Conservation (phyloP, 2,888 invertebrate genomes). For the Xylophagus ater region DNA sequence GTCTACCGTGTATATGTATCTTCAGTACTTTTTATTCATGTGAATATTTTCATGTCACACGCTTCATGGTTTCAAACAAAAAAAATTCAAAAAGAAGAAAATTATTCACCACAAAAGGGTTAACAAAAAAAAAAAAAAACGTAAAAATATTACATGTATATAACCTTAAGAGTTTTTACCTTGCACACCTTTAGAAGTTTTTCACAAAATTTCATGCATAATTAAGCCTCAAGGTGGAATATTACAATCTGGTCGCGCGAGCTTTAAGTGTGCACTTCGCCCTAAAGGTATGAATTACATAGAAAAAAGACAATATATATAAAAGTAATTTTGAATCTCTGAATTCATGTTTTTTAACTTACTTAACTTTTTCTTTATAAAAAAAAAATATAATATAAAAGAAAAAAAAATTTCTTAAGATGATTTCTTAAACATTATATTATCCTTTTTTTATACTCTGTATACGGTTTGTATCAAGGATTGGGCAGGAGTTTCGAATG, state of each 20-base stretch:
- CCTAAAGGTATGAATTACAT: slow-evolving; percentile 4
- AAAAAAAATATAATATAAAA: no score
- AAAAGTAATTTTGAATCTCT: no score
- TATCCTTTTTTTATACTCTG: no score
- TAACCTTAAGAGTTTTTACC: slow-evolving; percentile 9
- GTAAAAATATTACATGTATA: no score
- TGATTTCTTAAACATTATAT: no score
- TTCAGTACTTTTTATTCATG: slow-evolving; percentile 1
- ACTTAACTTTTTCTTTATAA: slow-evolving; percentile 11
- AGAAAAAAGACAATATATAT: slow-evolving; percentile 8
- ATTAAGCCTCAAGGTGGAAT: slow-evolving; percentile 9
- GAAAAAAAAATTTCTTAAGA: slow-evolving; percentile 7
- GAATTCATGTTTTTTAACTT: slow-evolving; percentile 17
- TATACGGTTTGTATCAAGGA: no score
- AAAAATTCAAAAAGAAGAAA: slow-evolving; percentile 7
- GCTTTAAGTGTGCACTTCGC: slow-evolving; percentile 5
- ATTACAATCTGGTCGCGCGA: slow-evolving; percentile 10
- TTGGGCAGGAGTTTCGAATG: no score
- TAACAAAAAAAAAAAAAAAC: no score
- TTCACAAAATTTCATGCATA: slow-evolving; percentile 10
- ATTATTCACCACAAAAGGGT: neutral
- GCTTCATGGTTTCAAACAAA: slow-evolving; percentile 10
- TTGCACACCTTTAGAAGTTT: slow-evolving; percentile 9
- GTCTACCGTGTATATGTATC: no score
- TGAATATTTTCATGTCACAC: slow-evolving; percentile 7